Conservation (phyloP, 1,140 invertebrate species). For the Ostrea denselamellosa region DNA sequence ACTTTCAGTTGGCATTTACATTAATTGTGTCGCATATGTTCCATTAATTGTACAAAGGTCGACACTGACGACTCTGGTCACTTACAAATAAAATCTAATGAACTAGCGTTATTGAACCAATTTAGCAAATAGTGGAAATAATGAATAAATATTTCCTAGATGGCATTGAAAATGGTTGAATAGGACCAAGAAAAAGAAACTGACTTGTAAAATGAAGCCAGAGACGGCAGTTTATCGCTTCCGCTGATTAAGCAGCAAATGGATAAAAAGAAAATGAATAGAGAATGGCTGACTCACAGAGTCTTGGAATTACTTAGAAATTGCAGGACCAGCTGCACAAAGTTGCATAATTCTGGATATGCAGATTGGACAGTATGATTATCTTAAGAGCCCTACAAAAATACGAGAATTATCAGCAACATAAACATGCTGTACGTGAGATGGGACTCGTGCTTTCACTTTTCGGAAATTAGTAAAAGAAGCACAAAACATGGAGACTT, state of each 20-base stretch:
- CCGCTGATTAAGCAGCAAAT: not conserved
- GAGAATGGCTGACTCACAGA: not conserved
- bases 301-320: not conserved
- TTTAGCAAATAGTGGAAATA: not conserved
- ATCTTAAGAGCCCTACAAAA: not conserved
- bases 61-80: not conserved
- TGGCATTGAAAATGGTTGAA: not conserved
- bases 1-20: no score
- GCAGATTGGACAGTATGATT: no score
- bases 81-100: not conserved
- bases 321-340: no score
- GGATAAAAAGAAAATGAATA: not conserved
- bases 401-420: not conserved
- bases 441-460: no score
- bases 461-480: not conserved
- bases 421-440: no score
- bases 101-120: not conserved
- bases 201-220: not conserved
- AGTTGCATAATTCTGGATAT: no score
- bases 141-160: not conserved
- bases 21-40: no score
- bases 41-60: not conserved
- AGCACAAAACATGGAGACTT: not conserved
- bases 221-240: not conserved
- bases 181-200: not conserved